Evolutionary conservation across 2,797 vertebrate species (phyloP).

Genomic region (Champsocephalus gunnari): DNA sequence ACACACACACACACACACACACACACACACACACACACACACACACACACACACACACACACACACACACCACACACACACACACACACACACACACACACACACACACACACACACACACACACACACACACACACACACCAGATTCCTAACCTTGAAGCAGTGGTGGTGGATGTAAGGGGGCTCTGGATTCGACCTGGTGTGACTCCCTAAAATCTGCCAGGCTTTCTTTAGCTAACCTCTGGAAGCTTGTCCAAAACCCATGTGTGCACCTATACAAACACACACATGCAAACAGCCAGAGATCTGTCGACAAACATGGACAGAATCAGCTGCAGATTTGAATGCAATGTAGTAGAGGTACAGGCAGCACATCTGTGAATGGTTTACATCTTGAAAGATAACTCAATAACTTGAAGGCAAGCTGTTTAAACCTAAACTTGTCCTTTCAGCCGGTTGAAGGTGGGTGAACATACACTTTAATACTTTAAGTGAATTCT

Average conservation of each 20-base stretch:
- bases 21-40: neutral
- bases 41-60: slow-evolving; percentile 4
- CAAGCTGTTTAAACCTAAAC: neutral
- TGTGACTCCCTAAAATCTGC: slow-evolving; percentile 63
- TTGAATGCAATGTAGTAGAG: neutral
- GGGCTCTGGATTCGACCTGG: slow-evolving; percentile 52
- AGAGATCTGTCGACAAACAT: slow-evolving; percentile 17
- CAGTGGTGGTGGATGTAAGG: slow-evolving; percentile 58
- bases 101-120: slow-evolving; percentile 30
- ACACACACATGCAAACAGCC: slow-evolving; percentile 37
- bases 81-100: neutral
- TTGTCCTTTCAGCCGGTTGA: neutral
- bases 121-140: slow-evolving; percentile 15
- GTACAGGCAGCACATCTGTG: neutral
- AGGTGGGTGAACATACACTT: neutral
- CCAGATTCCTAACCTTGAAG: slow-evolving; percentile 62
- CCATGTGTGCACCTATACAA: slow-evolving; percentile 49
- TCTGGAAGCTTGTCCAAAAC: slow-evolving; percentile 51
- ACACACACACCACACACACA: slow-evolving; percentile 6
- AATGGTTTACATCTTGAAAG: slow-evolving; percentile 8
- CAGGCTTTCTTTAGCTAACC: slow-evolving; percentile 53
- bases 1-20: slow-evolving; percentile 30
- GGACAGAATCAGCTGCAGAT: slow-evolving; percentile 21
- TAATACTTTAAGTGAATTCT: neutral
- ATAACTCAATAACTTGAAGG: neutral